These are phyloP conservation scores for Enteromius unitaeniatus DNA, from an alignment of 2,797 vertebrate genomes.

Conservation along the genomic window DNA sequence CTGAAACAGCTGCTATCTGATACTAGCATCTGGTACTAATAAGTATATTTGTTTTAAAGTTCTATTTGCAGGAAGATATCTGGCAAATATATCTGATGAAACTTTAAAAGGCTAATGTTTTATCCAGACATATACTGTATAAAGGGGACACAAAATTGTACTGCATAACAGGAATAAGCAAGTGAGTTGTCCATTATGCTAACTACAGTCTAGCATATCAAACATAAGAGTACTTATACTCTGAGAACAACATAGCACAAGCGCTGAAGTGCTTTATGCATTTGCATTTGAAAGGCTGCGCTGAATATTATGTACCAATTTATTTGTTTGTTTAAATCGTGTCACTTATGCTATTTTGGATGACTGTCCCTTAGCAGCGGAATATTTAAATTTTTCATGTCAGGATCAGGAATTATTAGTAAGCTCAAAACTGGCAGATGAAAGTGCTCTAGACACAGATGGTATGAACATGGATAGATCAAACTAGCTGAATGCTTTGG, in stretches of 20 bases:
- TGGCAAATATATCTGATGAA: not conserved
- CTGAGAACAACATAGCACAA: conserved; percentile 22
- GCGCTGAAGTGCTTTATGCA: conserved; percentile 26
- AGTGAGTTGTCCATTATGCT: conserved; percentile 16
- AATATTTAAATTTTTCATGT: not conserved
- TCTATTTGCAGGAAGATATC: not conserved
- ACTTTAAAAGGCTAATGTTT: not conserved
- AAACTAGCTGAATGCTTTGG: not conserved
- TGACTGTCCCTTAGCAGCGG: conserved; percentile 1
- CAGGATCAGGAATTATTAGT: conserved; percentile 4
- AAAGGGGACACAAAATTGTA: not conserved
- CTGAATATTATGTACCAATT: conserved; percentile 14
- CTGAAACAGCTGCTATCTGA: not conserved
- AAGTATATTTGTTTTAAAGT: not conserved
- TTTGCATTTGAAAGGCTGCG: conserved; percentile 27
- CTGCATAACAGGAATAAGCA: conserved; percentile 9
- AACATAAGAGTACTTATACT: conserved; percentile 30
- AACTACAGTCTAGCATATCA: conserved; percentile 9
- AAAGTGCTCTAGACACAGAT: conserved; percentile 20
- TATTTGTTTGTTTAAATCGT: conserved; percentile 28
- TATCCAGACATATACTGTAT: not conserved
- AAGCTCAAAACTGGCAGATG: not conserved
- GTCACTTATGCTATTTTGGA: conserved; percentile 10
- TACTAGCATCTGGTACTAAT: not conserved
- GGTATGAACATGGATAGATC: not conserved